phyloP scores from a whole-genome alignment of 92 coral and sea anemone species.

The Heliopora coerulea region DNA sequence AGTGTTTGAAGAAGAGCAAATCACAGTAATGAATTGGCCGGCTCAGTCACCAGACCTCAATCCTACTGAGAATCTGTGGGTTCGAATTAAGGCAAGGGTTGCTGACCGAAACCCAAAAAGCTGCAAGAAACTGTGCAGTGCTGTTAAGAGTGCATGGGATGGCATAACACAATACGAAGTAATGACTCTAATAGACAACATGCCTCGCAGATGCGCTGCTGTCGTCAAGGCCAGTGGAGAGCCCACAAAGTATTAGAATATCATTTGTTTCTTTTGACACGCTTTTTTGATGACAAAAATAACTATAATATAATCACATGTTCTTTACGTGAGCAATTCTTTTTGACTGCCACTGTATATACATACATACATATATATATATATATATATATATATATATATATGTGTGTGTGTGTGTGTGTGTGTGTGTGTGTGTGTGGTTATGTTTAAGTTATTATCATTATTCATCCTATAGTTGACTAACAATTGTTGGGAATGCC shows the following conservation, averaged over 20 bases:
- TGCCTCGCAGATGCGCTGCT: not conserved
- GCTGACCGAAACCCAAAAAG: not conserved
- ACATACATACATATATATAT: no score
- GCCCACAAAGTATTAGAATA: not conserved
- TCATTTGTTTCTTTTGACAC: not conserved
- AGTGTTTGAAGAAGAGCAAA: no score
- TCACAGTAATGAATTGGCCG: not conserved
- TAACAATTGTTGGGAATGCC: no score
- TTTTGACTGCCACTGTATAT: no score
- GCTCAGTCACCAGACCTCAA: not conserved
- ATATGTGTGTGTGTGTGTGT: no score
- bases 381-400: no score
- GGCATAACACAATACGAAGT: not conserved
- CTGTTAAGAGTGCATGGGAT: not conserved
- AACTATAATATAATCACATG: no score
- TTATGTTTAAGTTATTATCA: no score
- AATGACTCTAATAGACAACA: not conserved
- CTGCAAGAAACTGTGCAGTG: not conserved
- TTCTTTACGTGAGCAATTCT: no score
- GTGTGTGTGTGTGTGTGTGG: no score
- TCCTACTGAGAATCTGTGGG: not conserved
- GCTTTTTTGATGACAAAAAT: no score
- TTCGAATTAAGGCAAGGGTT: not conserved
- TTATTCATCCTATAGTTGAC: no score
- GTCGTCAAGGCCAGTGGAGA: not conserved